phyloP scores from a whole-genome alignment of 2,888 invertebrate genomes.

The Hofmannophila pseudospretella region DNA sequence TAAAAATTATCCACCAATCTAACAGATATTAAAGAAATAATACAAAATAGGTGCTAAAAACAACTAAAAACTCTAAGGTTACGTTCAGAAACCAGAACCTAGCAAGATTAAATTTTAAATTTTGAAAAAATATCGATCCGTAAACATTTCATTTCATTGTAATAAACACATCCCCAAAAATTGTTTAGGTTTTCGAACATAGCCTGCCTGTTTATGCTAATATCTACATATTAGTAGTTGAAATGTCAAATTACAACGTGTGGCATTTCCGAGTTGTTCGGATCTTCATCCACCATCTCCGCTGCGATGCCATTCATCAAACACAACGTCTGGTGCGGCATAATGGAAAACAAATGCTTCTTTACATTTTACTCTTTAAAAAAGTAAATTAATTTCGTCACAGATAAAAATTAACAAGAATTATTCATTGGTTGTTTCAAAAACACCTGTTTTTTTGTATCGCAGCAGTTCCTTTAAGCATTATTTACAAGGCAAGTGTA shows the following conservation, averaged over 20 bases:
- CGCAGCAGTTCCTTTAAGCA: no score
- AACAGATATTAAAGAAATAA: conserved; percentile 18
- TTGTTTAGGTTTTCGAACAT: conserved; percentile 71
- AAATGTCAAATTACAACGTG: conserved; percentile 51
- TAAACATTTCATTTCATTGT: conserved; percentile 2
- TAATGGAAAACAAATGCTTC: conserved; percentile 50
- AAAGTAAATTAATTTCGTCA: conserved; percentile 1
- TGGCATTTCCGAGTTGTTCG: conserved; percentile 51
- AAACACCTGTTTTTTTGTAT: no score
- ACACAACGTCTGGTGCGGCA: conserved; percentile 66
- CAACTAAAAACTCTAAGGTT: conserved; percentile 44
- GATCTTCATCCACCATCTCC: conserved; percentile 54
- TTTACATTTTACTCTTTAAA: conserved; percentile 13
- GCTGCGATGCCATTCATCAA: conserved; percentile 69
- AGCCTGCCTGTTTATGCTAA: conserved; percentile 62
- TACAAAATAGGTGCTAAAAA: conserved; percentile 20
- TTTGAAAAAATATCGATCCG: conserved; percentile 20
- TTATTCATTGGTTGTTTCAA: no score
- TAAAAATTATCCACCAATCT: conserved; percentile 8
- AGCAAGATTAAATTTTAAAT: conserved; percentile 25
- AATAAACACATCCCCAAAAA: neutral
- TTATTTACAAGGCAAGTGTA: neutral
- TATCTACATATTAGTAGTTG: conserved; percentile 51
- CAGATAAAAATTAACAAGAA: neutral
- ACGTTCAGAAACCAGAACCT: conserved; percentile 73